phyloP scores from a whole-genome alignment of 2,888 invertebrate genomes.

The Beris morrisii region DNA sequence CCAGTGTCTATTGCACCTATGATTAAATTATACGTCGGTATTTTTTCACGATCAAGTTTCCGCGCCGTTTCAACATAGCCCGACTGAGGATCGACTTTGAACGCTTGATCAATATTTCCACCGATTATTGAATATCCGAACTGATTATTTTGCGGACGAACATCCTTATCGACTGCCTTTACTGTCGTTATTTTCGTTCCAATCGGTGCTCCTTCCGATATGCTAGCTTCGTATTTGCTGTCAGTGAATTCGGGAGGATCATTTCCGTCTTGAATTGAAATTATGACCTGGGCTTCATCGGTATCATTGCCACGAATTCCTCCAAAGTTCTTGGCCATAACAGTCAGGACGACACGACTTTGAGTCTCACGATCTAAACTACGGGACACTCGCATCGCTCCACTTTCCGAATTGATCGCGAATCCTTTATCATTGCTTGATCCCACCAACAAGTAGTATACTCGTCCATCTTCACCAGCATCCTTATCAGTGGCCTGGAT shows the following conservation, averaged over 20 bases:
- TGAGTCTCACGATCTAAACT: constrained; percentile 85
- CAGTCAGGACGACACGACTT: constrained; percentile 84
- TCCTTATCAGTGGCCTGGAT: constrained; percentile 90
- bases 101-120: constrained; percentile 80
- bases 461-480: constrained; percentile 81
- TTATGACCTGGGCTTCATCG: constrained; percentile 90
- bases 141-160: constrained; percentile 86
- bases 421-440: constrained; percentile 92
- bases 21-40: constrained; percentile 72
- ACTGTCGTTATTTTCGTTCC: constrained; percentile 78
- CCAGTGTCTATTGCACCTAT: constrained; percentile 90
- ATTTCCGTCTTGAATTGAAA: constrained; percentile 93
- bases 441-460: constrained; percentile 90
- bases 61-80: constrained; percentile 80
- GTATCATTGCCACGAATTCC: constrained; percentile 94
- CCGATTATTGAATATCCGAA: constrained; percentile 87
- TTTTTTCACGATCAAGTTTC: constrained; percentile 77
- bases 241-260: constrained; percentile 93
- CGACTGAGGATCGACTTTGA: constrained; percentile 83
- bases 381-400: constrained; percentile 79
- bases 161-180: constrained; percentile 88
- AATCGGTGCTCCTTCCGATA: constrained; percentile 76
- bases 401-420: constrained; percentile 79
- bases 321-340: constrained; percentile 92
- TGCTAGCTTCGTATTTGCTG: constrained; percentile 72